A percentile compares a stretch with the other conserved stretches of the same genome.
These are phyloP conservation scores for Grammomys surdaster DNA, from an alignment of 2,113 vertebrate species.

Conservation along the genomic window DNA sequence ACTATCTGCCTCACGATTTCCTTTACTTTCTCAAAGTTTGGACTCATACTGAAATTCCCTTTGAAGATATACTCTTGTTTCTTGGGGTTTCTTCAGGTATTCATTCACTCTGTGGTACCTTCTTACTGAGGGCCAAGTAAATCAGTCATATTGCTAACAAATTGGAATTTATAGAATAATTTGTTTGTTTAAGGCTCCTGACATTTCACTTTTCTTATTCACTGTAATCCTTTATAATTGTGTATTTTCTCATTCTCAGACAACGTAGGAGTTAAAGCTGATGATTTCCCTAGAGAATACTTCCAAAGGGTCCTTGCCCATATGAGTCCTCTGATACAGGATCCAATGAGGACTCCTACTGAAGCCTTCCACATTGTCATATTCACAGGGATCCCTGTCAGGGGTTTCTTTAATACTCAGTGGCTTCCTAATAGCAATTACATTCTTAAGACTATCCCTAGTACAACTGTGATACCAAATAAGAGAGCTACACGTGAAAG, in stretches of 20 bases:
- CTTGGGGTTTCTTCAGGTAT: not conserved
- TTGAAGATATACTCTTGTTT: not conserved
- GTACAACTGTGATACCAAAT: not conserved
- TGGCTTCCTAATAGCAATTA: not conserved
- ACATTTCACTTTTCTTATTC: not conserved
- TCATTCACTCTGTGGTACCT: not conserved
- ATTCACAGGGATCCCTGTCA: not conserved
- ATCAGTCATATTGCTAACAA: not conserved
- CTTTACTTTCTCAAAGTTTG: not conserved
- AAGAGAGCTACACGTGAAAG: not conserved
- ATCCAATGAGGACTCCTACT: constrained; percentile 82
- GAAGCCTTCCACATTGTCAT: not conserved
- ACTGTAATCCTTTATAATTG: not conserved
- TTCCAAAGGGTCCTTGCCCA: not conserved
- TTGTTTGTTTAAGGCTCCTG: not conserved
- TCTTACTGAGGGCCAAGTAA: constrained; percentile 3
- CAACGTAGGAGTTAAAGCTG: not conserved
- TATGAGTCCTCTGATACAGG: constrained; percentile 77
- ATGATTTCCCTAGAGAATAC: not conserved
- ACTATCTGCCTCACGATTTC: not conserved
- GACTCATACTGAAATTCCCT: not conserved
- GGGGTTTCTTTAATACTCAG: not conserved
- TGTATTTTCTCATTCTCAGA: not conserved
- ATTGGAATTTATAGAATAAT: not conserved
- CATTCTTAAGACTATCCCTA: not conserved